phyloP scores from a whole-genome alignment of 2,888 invertebrate genomes.

The Candidula unifasciata region DNA sequence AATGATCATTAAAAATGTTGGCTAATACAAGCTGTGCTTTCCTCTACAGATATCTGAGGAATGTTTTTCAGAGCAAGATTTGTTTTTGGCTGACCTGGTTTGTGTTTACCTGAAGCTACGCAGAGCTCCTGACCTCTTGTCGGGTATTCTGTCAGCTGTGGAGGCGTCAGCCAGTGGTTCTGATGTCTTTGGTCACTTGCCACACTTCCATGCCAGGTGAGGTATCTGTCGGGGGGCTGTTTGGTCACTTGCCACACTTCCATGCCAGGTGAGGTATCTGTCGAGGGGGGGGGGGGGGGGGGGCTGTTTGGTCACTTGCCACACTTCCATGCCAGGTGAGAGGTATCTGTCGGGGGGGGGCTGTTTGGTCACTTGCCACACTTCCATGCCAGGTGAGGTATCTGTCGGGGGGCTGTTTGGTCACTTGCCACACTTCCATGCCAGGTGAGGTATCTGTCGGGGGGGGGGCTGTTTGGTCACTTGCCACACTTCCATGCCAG shows the following conservation, averaged over 20 bases:
- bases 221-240: background rate
- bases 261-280: conserved; percentile 3
- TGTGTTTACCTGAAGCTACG: conserved; percentile 41
- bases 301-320: no score
- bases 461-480: no score
- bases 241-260: conserved; percentile 22
- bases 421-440: conserved; percentile 17
- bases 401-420: background rate
- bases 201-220: conserved; percentile 29
- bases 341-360: no score
- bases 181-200: background rate
- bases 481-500: no score
- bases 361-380: conserved; percentile 17
- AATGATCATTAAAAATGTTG: no score
- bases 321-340: no score
- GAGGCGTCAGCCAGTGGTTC: background rate
- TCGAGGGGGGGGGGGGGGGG: no score
- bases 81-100: conserved; percentile 35
- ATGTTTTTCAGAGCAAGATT: conserved; percentile 17
- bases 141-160: conserved; percentile 8
- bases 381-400: conserved; percentile 19
- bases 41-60: conserved; percentile 25
- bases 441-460: conserved; percentile 7
- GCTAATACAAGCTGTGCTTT: background rate
- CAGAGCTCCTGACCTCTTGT: conserved; percentile 33